Base-by-base conservation (phyloP, 2,113 vertebrate species). In the Malurus elegans region DNA sequence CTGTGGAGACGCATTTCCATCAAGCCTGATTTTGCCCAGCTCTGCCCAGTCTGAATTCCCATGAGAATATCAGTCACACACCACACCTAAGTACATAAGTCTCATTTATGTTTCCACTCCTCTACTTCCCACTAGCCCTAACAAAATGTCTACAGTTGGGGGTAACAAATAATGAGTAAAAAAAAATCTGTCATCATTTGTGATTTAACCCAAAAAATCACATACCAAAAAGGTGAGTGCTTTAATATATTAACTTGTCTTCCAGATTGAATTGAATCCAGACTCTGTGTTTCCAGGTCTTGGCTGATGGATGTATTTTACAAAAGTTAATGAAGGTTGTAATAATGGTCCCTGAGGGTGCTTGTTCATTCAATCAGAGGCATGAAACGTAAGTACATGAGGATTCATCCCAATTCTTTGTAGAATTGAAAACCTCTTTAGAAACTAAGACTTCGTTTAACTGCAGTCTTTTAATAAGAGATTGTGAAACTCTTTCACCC, bases 181-280 rank as follows among this genome's bases (percentile, higher is more conserved):
- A 74, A 54, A 78, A 80, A n/a, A 84, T 17, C 11, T 67, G 23
- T 36, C 14, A 66, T 88, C 3, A 34, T 61, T 65, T 61, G 14
- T 84, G 8, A 71, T 79, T 60, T 57, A 24, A 53, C 2, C 6
- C 25, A 23, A 86, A 36, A 38, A 38, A 38, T 38, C 38, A 38
- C 0, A 0, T 56, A 60, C 4, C 3, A 65, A 71, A 83, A 56
- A 23, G 14, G 42, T 7, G 0, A 31, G 8, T 16, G 48, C 24
- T 71, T 16, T 44, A 72, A 65, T 29, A 26, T 20, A 40, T 31
- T 60, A 60, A 14, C 16, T 40, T 47, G 5, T 7, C 31, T 88
- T 85, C 20, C 23, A 82, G 15, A 4, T 13, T 48, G 8, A 82
- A 75, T 6, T 65, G 2, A 26, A 38, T 79, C 74, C 48, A 69